Conservation (phyloP, 1,140 invertebrate genomes). For the Wasmannia auropunctata region DNA sequence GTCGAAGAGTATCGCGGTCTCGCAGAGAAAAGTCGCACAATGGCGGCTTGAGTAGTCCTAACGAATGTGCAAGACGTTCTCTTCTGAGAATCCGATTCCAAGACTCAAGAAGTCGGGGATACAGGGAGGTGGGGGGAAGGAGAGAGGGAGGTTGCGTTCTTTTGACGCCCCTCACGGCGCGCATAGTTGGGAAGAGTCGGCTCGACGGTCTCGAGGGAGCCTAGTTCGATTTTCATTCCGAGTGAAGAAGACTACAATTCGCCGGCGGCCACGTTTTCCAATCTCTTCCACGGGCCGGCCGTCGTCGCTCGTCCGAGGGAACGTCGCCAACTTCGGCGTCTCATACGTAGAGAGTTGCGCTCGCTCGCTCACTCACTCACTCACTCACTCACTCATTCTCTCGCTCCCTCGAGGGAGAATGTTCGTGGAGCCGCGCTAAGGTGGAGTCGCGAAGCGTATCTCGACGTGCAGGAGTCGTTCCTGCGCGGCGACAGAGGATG, state of each 20-base stretch:
- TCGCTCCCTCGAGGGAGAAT: conserved; percentile 29
- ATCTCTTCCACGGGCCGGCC: conserved; percentile 34
- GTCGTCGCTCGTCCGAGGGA: conserved; percentile 49
- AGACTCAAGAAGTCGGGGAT: not conserved
- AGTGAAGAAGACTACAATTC: conserved; percentile 57
- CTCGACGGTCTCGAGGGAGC: conserved; percentile 34
- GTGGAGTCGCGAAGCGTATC: conserved; percentile 63
- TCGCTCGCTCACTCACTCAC: conserved; percentile 6
- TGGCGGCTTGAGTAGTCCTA: conserved; percentile 2
- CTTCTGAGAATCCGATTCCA: conserved; percentile 19
- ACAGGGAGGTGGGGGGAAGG: too few species aligned
- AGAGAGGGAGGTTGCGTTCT: too few species aligned
- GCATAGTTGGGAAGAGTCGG: conserved; percentile 29
- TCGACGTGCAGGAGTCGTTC: conserved; percentile 69
- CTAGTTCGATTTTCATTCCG: conserved; percentile 57
- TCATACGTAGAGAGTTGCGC: conserved; percentile 30
- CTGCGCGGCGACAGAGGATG: conserved; percentile 78
- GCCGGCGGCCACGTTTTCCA: conserved; percentile 59
- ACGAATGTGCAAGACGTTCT: conserved; percentile 32
- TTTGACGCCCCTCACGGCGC: not conserved
- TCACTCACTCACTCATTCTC: conserved; percentile 2
- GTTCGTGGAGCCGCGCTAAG: conserved; percentile 14
- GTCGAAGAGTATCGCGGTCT: not conserved
- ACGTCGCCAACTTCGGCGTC: conserved; percentile 58
- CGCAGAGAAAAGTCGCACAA: conserved; percentile 5